phyloP scores from a whole-genome alignment of 2,113 vertebrate genomes.

The Scortum barcoo region DNA sequence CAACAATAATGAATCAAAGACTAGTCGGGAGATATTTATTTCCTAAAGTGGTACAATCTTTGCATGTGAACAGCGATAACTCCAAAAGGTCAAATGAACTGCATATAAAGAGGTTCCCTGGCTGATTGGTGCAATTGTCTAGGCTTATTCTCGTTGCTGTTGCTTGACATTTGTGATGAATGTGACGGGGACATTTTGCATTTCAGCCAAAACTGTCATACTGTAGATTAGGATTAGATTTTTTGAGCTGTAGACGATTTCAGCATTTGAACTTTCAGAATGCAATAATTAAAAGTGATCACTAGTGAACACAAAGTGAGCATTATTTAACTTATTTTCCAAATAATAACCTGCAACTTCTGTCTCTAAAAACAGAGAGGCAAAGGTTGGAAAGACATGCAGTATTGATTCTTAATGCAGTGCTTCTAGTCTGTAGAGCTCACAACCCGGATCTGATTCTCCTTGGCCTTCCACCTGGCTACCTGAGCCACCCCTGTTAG shows the following conservation, averaged over 20 bases:
- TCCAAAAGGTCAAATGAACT: slow-evolving; percentile 40
- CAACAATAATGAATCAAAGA: not conserved
- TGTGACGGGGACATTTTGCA: slow-evolving; percentile 18
- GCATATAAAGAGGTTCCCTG: slow-evolving; percentile 18
- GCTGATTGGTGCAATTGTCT: not conserved
- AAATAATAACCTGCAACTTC: not conserved
- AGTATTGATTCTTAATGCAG: not conserved
- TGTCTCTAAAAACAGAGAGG: not conserved
- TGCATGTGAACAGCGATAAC: slow-evolving; percentile 22
- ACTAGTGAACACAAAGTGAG: no score
- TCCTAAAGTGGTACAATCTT: slow-evolving; percentile 4
- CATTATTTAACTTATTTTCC: not conserved
- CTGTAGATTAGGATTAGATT: not conserved
- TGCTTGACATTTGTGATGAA: slow-evolving; percentile 53
- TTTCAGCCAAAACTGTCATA: not conserved
- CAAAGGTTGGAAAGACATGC: not conserved
- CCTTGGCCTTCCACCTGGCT: not conserved
- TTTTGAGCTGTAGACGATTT: slow-evolving; percentile 8
- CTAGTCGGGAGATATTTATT: slow-evolving; percentile 11
- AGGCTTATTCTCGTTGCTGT: not conserved
- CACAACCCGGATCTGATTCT: not conserved
- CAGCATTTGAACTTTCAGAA: slow-evolving; percentile 7
- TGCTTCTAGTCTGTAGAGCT: not conserved
- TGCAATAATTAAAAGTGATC: not conserved
- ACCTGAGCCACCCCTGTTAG: not conserved